phyloP scores from a whole-genome alignment of 2,888 invertebrate species.

The Agrotis exclamationis region DNA sequence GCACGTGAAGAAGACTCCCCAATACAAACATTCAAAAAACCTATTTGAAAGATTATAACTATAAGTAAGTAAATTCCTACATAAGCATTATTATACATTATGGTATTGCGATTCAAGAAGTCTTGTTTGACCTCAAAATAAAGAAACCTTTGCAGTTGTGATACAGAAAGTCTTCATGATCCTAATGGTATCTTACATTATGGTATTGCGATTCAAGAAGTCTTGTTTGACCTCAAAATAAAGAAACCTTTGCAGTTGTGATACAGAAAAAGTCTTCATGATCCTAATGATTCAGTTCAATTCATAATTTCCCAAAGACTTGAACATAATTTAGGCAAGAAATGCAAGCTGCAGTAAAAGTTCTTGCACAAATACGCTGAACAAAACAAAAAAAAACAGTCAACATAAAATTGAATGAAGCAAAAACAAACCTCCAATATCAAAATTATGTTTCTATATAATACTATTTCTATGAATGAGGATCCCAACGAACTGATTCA shows the following conservation, averaged over 20 bases:
- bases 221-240: neutral
- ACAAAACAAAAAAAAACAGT: neutral
- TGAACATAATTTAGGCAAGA: neutral
- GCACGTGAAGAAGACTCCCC: neutral
- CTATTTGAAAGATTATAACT: no score
- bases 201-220: no score
- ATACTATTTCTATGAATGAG: slow-evolving; percentile 54
- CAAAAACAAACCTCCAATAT: slow-evolving; percentile 13
- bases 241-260: neutral
- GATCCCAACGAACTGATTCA: slow-evolving; percentile 32
- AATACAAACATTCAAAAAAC: neutral
- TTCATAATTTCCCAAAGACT: no score
- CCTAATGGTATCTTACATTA: no score
- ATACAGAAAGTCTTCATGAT: neutral
- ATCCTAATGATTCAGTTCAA: neutral
- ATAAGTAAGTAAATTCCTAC: neutral
- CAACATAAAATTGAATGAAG: neutral
- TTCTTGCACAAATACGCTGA: neutral
- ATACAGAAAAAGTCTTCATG: neutral
- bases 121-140: neutral
- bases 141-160: neutral
- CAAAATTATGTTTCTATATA: slow-evolving; percentile 15
- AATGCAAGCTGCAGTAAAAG: neutral
- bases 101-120: no score
- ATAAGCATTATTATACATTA: neutral